Evolutionary conservation across 2,797 vertebrate genomes (phyloP), one percentile per base, ranked within the genome.

Genomic region (Manis pentadactyla): DNA sequence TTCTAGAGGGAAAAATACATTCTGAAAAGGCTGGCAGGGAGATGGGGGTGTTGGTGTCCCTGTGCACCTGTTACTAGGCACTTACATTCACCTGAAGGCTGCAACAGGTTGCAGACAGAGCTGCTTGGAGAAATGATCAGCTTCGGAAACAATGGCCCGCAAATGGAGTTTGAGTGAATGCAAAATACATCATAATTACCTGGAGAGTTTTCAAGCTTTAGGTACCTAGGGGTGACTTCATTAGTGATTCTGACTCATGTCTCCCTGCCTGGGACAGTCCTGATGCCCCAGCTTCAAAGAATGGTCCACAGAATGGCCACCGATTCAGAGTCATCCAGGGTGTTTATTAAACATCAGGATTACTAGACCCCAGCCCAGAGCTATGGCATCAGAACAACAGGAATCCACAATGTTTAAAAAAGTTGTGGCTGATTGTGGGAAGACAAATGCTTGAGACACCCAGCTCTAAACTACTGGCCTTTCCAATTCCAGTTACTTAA

Each of bases 121-220:
- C 73, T 90, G 15, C 57, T 71, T 84, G 27, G 68, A 83, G 66
- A 88, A 66, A 81, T 23, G 29, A 78, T 78, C 90, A 74, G 12
- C 51, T 78, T 94, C 77, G 64, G 85, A 87, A 89, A 66, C 57
- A 66, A 7, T 21, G 46, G 77, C 46, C 64, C 10, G 14, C 57
- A 90, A 5, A 89, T 83, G 86, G 73, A 49, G 68, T 95, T 87
- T 93, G 66, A 73, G n/a, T 46, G 63, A 82, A 66, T n/a, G 69
- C 46, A 66, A 86, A 46, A 17, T 55, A 1, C 3, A 17, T 63
- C 57, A 51, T 63, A 85, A 51, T 90, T 71, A 53, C 63, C 90
- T 5, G 85, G 63, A 73, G 59, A 42, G 3, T 68, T 55, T 83
- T 78, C 57, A n/a, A 49, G 75, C 64, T 84, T 23, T 29, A 25